A percentile compares a stretch with the other conserved stretches of the same genome.
phyloP scores from a whole-genome alignment of 2,113 vertebrate species.

The Meriones unguiculatus region DNA sequence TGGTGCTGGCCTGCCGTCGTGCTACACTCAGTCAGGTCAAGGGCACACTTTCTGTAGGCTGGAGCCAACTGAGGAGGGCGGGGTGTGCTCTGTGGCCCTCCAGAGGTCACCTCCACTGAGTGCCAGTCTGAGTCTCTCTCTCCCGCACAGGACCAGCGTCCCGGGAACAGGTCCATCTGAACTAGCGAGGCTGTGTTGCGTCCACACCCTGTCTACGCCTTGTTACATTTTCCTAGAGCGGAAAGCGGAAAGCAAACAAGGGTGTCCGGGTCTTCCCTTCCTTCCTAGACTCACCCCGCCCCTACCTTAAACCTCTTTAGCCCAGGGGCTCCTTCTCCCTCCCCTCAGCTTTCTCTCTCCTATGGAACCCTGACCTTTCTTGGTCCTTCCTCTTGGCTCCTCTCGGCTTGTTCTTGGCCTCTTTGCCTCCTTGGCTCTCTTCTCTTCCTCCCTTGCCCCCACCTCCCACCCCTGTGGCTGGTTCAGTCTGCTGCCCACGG shows the following conservation, averaged over 20 bases:
- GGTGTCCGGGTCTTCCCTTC: not conserved
- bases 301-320: not conserved
- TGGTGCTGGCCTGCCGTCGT: no score
- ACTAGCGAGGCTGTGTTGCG: not conserved
- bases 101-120: not conserved
- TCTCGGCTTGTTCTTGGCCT: not conserved
- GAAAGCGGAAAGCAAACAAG: constrained; percentile 9
- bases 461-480: not conserved
- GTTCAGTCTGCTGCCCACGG: not conserved
- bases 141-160: not conserved
- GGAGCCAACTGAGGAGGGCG: not conserved
- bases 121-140: not conserved
- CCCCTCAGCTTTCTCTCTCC: not conserved
- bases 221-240: constrained; percentile 14
- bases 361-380: not conserved
- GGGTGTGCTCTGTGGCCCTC: not conserved
- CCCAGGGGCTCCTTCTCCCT: not conserved
- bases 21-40: not conserved
- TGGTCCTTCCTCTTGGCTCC: not conserved
- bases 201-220: not conserved
- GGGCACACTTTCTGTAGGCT: not conserved
- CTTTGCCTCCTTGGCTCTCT: not conserved
- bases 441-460: not conserved
- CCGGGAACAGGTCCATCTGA: not conserved
- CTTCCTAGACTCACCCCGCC: not conserved